Evolutionary conservation across 2,113 vertebrate species (phyloP), one percentile per base, ranked within the genome.

Genomic region (Procavia capensis): DNA sequence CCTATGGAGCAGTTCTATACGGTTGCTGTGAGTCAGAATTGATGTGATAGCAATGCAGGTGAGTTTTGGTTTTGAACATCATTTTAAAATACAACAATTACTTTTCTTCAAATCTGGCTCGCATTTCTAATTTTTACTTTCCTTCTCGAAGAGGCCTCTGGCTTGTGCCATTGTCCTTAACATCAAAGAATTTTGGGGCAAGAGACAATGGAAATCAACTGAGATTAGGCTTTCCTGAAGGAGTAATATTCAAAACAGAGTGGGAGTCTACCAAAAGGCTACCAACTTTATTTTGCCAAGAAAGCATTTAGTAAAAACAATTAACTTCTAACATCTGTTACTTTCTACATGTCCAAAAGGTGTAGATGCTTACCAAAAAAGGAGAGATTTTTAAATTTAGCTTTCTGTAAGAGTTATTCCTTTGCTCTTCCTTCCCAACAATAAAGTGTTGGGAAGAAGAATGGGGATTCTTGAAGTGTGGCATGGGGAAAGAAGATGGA

Each of bases 231-330:
- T 68, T 85, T 95, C 25, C 5, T 92, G 59, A 68, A 88, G 74
- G 61, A 72, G 50, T 20, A 84, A 93, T 76, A 84, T 68, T 50
- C 9, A 92, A 90, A 85, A 81, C 22, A 90, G 81, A 93, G 86
- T 6, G 29, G 9, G 39, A n/a, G 29, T 39, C 76, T 57, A 9
- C 66, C 47, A 85, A 95, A 86, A 20, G 27, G 45, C 66, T 68
- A 91, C 31, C 22, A 93, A 59, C 41, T 90, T 94, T 70, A 81
- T 90, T 85, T 54, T 88, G 68, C n/a, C 61, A 91, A 94, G 45
- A 85, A 88, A 91, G 36, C 66, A 90, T 27, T 81, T 78, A 54
- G 50, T 54, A 27, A 64, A 84, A 79, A 90, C 16, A 90, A 81
- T 14, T 74, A 85, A 47, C 13, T 74, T 74, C 8, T 41, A 91